Base-by-base conservation (phyloP, 2,888 invertebrate genomes). In the Leistus spinibarbis region DNA sequence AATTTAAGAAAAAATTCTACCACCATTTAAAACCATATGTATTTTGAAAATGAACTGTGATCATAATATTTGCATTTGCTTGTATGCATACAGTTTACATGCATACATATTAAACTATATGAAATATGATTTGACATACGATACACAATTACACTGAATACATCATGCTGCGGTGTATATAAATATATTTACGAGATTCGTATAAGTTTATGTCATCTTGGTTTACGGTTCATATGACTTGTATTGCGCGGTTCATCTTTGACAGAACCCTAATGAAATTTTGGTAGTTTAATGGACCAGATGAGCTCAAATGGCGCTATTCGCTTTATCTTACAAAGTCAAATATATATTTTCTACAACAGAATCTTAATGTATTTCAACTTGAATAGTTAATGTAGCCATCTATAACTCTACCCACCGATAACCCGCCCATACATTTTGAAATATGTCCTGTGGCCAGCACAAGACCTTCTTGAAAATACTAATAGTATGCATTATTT, bases 91-190 rank as follows among this genome's bases (percentile, higher is more conserved):
- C 40, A 62, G 53, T 62, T 40, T 63, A 53, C 62, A 20, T 62
- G 62, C 62, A 62, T 60, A 27, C 53, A 70, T 19, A 19, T 40
- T 70, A 62, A 53, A 27, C 53, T 70, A 40, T 62, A 40, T 40
- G 69, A 40, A 70, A 70, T 70, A 62, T 53, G 62, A 40, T 70
- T 22, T 70, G 69, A 70, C 40, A 70, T 60, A 70, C 69, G 20
- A 13, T 53, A 27, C 69, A 62, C 69, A 70, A 70, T 70, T 70
- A 70, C 69, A 10, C 62, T 60, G 9, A 63, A 70, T 62, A 40
- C 63, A 62, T 70, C 53, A 70, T 62, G 40, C 62, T 68, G 57
- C 56, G 40, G 13, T 3, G 40, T 40, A 40, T 40, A 40, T 40
- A 40, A 40, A 40, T 40, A 40, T 40, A 40, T 40, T 5, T 40